Base-by-base conservation (phyloP, 2,113 vertebrate species). In the Platysternon megacephalum region DNA sequence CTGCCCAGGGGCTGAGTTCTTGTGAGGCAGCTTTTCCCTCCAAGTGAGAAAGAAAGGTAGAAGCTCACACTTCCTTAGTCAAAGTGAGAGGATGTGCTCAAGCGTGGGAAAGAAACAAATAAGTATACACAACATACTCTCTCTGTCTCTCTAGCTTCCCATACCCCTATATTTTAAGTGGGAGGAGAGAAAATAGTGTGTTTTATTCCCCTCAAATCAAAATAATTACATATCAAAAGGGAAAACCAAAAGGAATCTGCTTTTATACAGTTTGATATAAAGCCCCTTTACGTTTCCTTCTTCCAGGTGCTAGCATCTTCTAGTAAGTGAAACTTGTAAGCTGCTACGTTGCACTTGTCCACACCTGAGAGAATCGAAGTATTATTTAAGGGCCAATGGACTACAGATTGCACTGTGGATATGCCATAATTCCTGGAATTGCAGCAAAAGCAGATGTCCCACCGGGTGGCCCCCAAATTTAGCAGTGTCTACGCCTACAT, bases 331-430 rank as follows among this genome's bases (percentile, higher is more conserved):
- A 89, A 19, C 35, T 94, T 68, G 13, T 42, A 80, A 52, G 11
- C 2, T 91, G n/a, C 17, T 21, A 48, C 39, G 91, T 76, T 94
- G 82, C 91, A 53, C 6, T 26, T 24, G 6, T 3, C 87, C 42
- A 79, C n/a, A 72, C 65, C n/a, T 72, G 65, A 72, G 65, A 39
- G 19, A 68, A 68, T 39, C 65, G 21, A 68, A 11, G 32, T 68
- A n/a, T 68, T 68, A 72, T 4, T 87, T 87, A 93, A 2, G 85
- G 42, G 68, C 26, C 65, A 72, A 39, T 72, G 82, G 44, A 74
- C 51, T 87, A 42, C 93, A 96, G 92, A 84, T 16, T 89, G 9
- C 39, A 61, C 90, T 91, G 72, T 39, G 29, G 8, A 39, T 39
- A 39, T n/a, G n/a, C 88, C 93, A 76, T 13, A 86, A 79, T 24